These are phyloP conservation scores for Mycalesis mineus DNA, from an alignment of 2,888 invertebrate species.

Conservation along the genomic window DNA sequence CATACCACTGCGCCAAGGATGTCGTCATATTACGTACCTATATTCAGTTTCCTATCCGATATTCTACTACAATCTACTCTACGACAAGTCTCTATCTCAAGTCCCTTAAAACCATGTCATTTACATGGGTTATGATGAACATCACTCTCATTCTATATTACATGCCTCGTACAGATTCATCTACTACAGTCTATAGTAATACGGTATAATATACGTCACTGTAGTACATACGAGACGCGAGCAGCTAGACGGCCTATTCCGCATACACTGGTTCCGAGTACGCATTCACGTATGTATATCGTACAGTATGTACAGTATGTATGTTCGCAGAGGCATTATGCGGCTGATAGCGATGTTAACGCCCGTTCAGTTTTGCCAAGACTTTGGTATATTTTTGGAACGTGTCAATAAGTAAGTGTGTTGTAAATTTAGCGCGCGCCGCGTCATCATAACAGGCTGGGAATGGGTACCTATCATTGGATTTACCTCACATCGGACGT, in stretches of 20 bases:
- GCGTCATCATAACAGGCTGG: slow-evolving; percentile 61
- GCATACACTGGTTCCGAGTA: slow-evolving; percentile 14
- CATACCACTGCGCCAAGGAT: too few species aligned
- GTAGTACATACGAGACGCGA: slow-evolving; percentile 23
- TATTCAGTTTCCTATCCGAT: too few species aligned
- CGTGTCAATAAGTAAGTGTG: slow-evolving; percentile 78
- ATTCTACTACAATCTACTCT: too few species aligned
- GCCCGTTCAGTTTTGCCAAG: slow-evolving; percentile 77
- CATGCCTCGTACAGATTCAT: slow-evolving; percentile 24
- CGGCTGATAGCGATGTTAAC: slow-evolving; percentile 75
- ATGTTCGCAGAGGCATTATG: slow-evolving; percentile 53
- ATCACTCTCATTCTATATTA: too few species aligned
- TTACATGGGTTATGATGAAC: too few species aligned
- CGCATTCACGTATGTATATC: slow-evolving; percentile 23
- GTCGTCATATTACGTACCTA: too few species aligned
- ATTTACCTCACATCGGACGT: slow-evolving; percentile 43
- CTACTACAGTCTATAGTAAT: too few species aligned
- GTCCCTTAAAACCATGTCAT: too few species aligned
- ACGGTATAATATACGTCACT: slow-evolving; percentile 18
- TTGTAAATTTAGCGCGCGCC: slow-evolving; percentile 70
- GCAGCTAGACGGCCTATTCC: slow-evolving; percentile 36
- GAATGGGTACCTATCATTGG: slow-evolving; percentile 65
- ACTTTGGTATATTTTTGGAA: slow-evolving; percentile 72
- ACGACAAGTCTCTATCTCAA: too few species aligned
- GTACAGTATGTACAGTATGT: too few species aligned